A percentile compares a stretch with the other conserved stretches of the same genome.
These are phyloP conservation scores for Chloropsis cyanopogon DNA, from an alignment of 2,113 vertebrate species.

Conservation along the genomic window DNA sequence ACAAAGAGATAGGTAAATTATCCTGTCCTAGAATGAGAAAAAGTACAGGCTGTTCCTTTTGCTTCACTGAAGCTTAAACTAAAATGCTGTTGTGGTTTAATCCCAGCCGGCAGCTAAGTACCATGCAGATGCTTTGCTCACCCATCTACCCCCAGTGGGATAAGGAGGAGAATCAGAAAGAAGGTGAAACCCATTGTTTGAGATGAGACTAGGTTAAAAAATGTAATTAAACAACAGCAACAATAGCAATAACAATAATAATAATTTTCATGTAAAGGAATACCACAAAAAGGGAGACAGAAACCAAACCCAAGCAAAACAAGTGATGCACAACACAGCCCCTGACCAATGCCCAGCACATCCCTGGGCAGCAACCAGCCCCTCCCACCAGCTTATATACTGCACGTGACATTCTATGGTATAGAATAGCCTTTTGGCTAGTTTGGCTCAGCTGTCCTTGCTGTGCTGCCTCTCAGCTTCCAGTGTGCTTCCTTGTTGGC, in stretches of 20 bases:
- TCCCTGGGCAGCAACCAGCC: not conserved
- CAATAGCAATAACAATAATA: not conserved
- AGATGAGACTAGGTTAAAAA: not conserved
- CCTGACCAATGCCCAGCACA: not conserved
- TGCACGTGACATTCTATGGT: not conserved
- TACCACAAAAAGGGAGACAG: not conserved
- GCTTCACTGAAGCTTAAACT: not conserved
- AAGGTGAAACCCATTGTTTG: not conserved
- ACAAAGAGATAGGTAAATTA: not conserved
- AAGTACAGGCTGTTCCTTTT: not conserved
- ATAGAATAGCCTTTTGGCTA: not conserved
- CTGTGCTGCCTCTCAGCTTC: not conserved
- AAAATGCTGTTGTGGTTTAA: not conserved
- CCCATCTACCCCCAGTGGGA: not conserved
- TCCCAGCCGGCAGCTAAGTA: fast-evolving
- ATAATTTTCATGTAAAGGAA: not conserved
- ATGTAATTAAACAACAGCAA: not conserved
- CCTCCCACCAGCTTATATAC: not conserved
- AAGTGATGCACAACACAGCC: no score
- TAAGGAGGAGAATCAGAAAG: not conserved
- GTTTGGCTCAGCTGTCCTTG: not conserved
- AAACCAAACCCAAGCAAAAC: not conserved
- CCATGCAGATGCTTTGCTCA: not conserved
- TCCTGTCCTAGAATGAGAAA: not conserved
- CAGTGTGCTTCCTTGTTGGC: not conserved